Percentiles rank a stretch among this genome's conserved stretches.
These are phyloP conservation scores for Acanthosepion pharaonis DNA, from an alignment of 2,888 invertebrate genomes.

Conservation along the genomic window DNA sequence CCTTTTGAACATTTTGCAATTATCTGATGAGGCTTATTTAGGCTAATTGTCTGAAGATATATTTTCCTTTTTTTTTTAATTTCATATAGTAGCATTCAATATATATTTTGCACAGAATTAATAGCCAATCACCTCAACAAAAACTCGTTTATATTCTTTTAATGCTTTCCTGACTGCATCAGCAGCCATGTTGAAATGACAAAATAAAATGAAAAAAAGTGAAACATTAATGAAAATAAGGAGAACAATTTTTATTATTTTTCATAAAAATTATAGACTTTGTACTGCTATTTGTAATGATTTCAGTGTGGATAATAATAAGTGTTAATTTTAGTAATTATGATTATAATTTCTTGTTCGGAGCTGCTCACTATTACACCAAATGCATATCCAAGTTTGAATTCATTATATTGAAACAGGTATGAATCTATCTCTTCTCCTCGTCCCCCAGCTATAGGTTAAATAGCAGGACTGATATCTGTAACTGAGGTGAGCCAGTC, in stretches of 20 bases:
- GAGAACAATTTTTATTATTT: neutral
- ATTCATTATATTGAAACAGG: no score
- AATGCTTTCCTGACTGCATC: neutral
- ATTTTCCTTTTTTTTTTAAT: neutral
- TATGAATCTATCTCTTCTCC: no score
- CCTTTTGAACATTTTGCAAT: neutral
- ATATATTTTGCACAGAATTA: conserved; percentile 4
- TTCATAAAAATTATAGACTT: neutral
- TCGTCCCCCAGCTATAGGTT: no score
- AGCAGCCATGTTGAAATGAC: neutral
- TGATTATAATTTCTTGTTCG: neutral
- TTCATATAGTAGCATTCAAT: neutral
- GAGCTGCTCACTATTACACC: no score
- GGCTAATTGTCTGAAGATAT: neutral
- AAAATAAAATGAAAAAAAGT: neutral
- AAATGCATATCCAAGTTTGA: no score
- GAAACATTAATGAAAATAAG: neutral
- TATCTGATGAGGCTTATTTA: conserved; percentile 13
- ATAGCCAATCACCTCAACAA: conserved; percentile 5
- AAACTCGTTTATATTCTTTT: conserved; percentile 4
- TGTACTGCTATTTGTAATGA: neutral
- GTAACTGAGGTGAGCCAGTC: no score
- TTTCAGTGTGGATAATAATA: neutral
- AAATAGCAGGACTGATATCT: no score
- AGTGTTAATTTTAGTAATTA: conserved; percentile 3